Evolutionary conservation across 2,113 vertebrate species (phyloP), one percentile per base, ranked within the genome.

Genomic region (Cranoglanis bouderius): DNA sequence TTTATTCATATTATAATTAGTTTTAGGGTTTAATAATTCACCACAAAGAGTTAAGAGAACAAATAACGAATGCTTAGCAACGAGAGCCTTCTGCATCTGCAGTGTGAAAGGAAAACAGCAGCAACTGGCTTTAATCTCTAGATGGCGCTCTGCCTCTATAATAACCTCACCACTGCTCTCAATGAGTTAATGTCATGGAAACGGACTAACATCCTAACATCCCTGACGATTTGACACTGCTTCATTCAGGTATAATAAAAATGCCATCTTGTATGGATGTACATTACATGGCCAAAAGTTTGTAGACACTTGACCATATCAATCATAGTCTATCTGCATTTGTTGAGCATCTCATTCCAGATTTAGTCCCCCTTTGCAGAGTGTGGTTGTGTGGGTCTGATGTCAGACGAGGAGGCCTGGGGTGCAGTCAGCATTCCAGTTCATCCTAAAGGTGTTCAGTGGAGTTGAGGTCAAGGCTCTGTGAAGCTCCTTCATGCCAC

Each of bases 71-170:
- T 35, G 59, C 59, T 32, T 82, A 53, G 85, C 32, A 86, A 86
- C 85, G 43, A 35, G 63, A 77, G 53, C 53, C 29, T 5, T 3
- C 65, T 84, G 40, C 70, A 59, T 74, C 35, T 65, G 55, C 51
- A 49, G 53, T 3, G 43, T 40, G 19, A 78, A 38, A 51, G 40
- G 40, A 61, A 86, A 86, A 72, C 19, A 4, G 72, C n/a, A 70
- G 46, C 57, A 32, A 35, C 55, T 55, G 49, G 14, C 2, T 85
- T 40, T 72, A 51, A 75, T 59, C 90, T 29, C 35, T 78, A 91
- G 90, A 51, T 72, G 90, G 87, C 88, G 89, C 90, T 85, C 6
- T 21, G 13, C 32, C 16, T 12, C 49, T 40, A 29, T 35, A 29
- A 55, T 43, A 77, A 13, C 1, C 13, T 16, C 18, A 38, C 2